phyloP scores from a whole-genome alignment of 2,797 vertebrate genomes.

The Argyrosomus regius region DNA sequence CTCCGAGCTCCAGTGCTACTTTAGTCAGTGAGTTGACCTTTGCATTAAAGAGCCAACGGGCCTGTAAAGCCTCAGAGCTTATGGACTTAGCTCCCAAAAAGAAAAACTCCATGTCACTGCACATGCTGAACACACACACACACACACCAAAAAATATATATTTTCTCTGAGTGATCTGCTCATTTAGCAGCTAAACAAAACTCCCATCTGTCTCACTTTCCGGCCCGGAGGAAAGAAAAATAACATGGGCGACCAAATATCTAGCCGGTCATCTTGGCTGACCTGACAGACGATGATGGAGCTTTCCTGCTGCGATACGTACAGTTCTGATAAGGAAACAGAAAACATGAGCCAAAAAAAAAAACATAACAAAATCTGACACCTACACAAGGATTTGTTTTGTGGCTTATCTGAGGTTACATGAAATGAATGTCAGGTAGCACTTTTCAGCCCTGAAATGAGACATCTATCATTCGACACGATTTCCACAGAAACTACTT shows the following conservation, averaged over 20 bases:
- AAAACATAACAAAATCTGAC: constrained; percentile 24
- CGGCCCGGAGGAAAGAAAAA: constrained; percentile 7
- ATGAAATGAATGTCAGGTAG: constrained; percentile 23
- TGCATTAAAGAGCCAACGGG: constrained; percentile 10
- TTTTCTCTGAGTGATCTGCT: constrained; percentile 33
- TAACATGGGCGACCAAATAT: constrained; percentile 2
- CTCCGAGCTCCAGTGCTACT: neutral
- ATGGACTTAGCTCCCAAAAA: constrained; percentile 1
- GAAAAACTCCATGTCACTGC: neutral
- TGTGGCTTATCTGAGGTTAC: neutral
- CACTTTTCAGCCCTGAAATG: constrained; percentile 22
- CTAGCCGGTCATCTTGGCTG: constrained; percentile 14
- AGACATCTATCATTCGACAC: constrained; percentile 21
- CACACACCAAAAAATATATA: neutral
- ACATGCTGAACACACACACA: constrained; percentile 7
- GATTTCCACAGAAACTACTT: neutral
- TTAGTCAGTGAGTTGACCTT: constrained; percentile 3
- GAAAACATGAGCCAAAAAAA: neutral
- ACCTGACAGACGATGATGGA: constrained; percentile 29
- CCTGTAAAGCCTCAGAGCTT: constrained; percentile 18
- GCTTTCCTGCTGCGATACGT: constrained; percentile 5
- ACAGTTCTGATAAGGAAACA: constrained; percentile 22
- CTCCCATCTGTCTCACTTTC: constrained; percentile 4
- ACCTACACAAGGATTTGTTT: neutral
- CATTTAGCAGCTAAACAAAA: constrained; percentile 43